Conservation (phyloP, 2,888 invertebrate genomes). For the Drosophila quinaria region DNA sequence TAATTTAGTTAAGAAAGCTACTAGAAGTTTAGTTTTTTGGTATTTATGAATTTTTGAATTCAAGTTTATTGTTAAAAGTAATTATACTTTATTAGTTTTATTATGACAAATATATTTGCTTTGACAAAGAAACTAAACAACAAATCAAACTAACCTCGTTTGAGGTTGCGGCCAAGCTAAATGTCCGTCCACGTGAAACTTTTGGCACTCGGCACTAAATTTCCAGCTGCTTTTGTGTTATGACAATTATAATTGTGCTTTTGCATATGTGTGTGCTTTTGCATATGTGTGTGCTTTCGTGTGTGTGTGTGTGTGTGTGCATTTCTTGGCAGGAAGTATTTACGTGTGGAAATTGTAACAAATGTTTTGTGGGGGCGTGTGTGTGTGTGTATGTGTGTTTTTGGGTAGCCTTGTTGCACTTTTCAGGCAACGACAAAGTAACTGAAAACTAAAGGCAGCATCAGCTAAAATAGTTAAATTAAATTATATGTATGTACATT, state of each 20-base stretch:
- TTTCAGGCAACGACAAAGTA: conserved; percentile 56
- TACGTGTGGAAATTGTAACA: conserved; percentile 77
- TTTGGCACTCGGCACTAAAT: conserved; percentile 79
- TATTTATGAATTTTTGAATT: no score
- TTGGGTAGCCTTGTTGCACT: conserved; percentile 69
- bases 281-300: conserved; percentile 34
- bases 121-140: neutral
- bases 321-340: conserved; percentile 76
- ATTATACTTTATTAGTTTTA: no score
- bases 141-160: conserved; percentile 26
- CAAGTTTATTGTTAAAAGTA: no score
- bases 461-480: conserved; percentile 74
- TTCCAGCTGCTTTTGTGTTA: conserved; percentile 80
- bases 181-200: conserved; percentile 62
- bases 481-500: conserved; percentile 43
- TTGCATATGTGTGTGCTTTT: conserved; percentile 40
- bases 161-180: conserved; percentile 31
- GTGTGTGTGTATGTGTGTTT: conserved; percentile 35
- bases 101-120: no score
- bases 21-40: no score
- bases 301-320: conserved; percentile 26
- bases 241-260: conserved; percentile 80
- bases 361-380: conserved; percentile 62
- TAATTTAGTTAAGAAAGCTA: no score
- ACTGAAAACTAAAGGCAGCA: conserved; percentile 54